phyloP scores from a whole-genome alignment of 1,140 invertebrate species.

The Bombus confusus region DNA sequence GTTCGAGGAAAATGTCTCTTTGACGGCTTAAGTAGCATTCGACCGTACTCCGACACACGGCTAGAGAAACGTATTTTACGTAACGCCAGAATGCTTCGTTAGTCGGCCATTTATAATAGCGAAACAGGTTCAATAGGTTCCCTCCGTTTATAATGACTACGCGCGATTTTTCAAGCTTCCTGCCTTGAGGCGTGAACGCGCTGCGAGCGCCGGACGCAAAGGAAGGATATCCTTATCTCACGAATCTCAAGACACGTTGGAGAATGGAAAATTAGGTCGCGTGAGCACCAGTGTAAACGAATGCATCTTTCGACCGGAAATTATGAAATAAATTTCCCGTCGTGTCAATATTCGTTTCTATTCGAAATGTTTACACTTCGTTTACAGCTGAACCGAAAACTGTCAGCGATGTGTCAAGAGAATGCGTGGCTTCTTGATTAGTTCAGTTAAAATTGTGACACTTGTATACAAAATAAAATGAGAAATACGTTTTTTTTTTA shows the following conservation, averaged over 20 bases:
- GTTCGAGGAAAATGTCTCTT: conserved; percentile 63
- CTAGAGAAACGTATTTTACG: conserved; percentile 10
- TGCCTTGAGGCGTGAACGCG: too few species aligned
- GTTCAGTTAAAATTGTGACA: neutral
- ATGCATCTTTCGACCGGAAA: conserved; percentile 47
- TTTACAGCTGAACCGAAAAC: neutral
- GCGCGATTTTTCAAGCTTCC: neutral
- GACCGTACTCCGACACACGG: neutral
- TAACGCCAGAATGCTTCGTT: conserved; percentile 28
- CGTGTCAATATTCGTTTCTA: neutral
- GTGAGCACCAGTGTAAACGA: neutral
- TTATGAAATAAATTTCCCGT: conserved; percentile 55
- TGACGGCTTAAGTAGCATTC: conserved; percentile 49
- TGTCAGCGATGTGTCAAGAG: neutral
- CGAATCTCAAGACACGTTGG: neutral
- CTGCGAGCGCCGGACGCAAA: neutral
- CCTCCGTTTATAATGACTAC: neutral
- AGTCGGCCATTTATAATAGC: conserved; percentile 19
- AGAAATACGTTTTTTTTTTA: neutral
- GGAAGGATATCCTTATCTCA: conserved; percentile 26
- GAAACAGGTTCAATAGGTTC: neutral
- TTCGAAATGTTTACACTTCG: neutral
- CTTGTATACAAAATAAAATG: neutral
- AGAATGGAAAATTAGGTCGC: conserved; percentile 56
- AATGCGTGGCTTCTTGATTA: neutral